phyloP scores from a whole-genome alignment of 1,140 invertebrate genomes.

The Medauroidea extradentata region DNA sequence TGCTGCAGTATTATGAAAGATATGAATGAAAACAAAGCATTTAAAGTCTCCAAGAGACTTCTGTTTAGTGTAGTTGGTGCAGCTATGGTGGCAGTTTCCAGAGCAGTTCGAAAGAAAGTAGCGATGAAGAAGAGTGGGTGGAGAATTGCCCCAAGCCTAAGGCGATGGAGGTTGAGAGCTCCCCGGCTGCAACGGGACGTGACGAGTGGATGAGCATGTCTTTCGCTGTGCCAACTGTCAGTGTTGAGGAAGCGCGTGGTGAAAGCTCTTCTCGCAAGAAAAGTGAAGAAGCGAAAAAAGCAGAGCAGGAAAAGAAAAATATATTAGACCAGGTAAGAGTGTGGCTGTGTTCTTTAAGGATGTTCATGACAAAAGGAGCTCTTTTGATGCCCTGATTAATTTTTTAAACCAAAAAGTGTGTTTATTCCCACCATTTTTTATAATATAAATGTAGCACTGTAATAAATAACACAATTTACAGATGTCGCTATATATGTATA shows the following conservation, averaged over 20 bases:
- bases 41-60: background rate
- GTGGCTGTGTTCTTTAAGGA: too few species aligned
- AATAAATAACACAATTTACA: too few species aligned
- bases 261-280: background rate
- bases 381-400: background rate
- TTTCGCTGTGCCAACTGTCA: slow-evolving; percentile 36
- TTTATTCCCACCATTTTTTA: too few species aligned
- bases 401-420: background rate
- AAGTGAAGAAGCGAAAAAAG: background rate
- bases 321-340: slow-evolving; percentile 7
- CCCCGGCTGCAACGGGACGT: slow-evolving; percentile 19
- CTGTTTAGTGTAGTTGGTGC: slow-evolving; percentile 18
- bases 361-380: too few species aligned
- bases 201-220: slow-evolving; percentile 50
- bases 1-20: slow-evolving; percentile 19
- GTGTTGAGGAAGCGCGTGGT: background rate
- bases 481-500: too few species aligned
- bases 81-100: slow-evolving; percentile 10
- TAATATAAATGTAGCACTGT: too few species aligned
- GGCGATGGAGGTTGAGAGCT: background rate
- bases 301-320: background rate
- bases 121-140: slow-evolving; percentile 44
- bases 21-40: slow-evolving; percentile 28
- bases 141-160: slow-evolving; percentile 24
- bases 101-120: slow-evolving; percentile 22